A percentile compares a stretch with the other conserved stretches of the same genome.
Conservation (phyloP, 2,888 invertebrate genomes). For the Lamellibrachia columna region DNA sequence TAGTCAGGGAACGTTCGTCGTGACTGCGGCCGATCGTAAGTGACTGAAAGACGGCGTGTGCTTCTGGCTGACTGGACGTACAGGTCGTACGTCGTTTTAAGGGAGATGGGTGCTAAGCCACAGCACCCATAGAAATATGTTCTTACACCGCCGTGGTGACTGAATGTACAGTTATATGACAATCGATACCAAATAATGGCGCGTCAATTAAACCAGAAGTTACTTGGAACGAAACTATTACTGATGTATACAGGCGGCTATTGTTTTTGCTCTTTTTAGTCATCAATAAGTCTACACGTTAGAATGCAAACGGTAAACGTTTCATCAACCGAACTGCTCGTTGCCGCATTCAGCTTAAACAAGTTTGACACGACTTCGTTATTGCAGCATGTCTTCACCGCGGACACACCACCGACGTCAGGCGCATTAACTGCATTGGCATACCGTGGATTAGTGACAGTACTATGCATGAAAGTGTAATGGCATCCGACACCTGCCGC, state of each 20-base stretch:
- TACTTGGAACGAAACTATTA: background rate
- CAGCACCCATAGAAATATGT: background rate
- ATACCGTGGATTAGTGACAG: background rate
- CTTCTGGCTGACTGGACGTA: background rate
- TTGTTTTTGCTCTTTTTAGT: background rate
- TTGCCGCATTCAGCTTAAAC: background rate
- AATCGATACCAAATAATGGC: background rate
- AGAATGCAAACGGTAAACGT: background rate
- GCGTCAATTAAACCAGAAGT: background rate
- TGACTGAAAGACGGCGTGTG: background rate
- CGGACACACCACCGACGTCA: background rate
- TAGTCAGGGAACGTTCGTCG: background rate
- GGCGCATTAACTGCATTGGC: background rate
- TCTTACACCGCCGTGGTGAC: background rate
- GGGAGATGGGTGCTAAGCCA: background rate
- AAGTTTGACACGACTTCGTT: too few species aligned
- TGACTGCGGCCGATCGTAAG: background rate
- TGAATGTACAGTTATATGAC: background rate
- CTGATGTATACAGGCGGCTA: background rate
- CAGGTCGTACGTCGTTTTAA: background rate
- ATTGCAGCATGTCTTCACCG: too few species aligned
- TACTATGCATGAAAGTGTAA: conserved; percentile 6
- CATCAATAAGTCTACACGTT: background rate
- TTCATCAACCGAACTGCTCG: background rate
- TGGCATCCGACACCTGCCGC: background rate